A percentile compares a stretch with the other conserved stretches of the same genome.
Evolutionary conservation across 2,797 vertebrate genomes (phyloP).

Genomic region (Spinus olivaceus): DNA sequence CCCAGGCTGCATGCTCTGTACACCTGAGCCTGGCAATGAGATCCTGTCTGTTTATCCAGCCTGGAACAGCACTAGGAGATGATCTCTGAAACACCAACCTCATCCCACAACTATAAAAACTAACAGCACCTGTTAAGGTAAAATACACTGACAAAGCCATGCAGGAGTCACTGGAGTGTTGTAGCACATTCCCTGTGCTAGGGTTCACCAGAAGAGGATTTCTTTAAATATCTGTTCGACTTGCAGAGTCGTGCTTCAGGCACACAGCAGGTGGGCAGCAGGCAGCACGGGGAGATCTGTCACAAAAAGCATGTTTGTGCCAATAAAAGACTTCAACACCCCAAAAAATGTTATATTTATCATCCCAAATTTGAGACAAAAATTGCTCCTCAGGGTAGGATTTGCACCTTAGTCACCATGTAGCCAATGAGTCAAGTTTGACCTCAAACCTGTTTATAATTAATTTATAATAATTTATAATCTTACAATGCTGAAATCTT

Average conservation of each 20-base stretch:
- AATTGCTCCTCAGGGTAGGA: background rate
- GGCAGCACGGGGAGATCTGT: background rate
- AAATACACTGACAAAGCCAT: background rate
- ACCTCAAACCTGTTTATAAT: rapidly evolving
- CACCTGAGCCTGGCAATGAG: background rate
- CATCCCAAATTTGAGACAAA: background rate
- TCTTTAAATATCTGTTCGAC: background rate
- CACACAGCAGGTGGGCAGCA: background rate
- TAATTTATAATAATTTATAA: background rate
- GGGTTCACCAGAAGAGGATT: background rate
- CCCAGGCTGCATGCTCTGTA: background rate
- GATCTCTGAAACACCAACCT: background rate
- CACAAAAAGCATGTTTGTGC: background rate
- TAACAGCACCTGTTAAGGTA: background rate
- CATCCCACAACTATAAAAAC: background rate
- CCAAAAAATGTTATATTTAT: background rate
- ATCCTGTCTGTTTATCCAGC: rapidly evolving
- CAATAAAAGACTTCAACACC: background rate
- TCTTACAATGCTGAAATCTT: background rate
- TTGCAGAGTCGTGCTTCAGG: background rate
- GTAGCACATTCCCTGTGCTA: background rate
- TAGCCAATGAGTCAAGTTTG: background rate
- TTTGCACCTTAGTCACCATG: background rate
- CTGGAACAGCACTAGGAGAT: background rate
- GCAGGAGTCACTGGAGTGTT: background rate